A percentile compares a stretch with the other conserved stretches of the same genome.
Evolutionary conservation across 2,113 vertebrate genomes (phyloP).

Genomic region (Jacana jacana): DNA sequence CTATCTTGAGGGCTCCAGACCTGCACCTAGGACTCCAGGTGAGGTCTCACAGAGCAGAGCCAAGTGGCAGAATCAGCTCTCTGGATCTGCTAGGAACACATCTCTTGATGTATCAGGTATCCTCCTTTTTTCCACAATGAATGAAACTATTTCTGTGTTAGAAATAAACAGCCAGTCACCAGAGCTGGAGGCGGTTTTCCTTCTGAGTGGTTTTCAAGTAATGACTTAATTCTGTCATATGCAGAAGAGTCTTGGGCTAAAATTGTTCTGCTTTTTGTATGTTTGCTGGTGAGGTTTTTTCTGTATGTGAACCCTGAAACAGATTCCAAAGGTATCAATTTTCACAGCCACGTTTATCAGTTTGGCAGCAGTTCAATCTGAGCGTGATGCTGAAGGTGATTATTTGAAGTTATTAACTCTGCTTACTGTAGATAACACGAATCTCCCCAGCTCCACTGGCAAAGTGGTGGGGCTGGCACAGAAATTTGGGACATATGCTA

Average conservation of each 20-base stretch:
- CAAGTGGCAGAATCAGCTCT: too few species aligned
- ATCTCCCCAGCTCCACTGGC: not conserved
- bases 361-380: slow-evolving; percentile 34
- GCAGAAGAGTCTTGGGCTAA: not conserved
- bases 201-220: not conserved
- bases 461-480: not conserved
- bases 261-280: not conserved
- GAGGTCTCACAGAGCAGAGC: too few species aligned
- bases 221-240: not conserved
- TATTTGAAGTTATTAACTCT: slow-evolving; percentile 24
- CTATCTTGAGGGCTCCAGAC: too few species aligned
- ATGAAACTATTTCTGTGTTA: not conserved
- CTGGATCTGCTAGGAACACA: too few species aligned
- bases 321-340: slow-evolving; percentile 31
- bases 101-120: too few species aligned
- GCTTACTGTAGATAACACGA: not conserved
- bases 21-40: too few species aligned
- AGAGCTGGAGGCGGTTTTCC: not conserved
- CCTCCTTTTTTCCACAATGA: not conserved
- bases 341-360: slow-evolving; percentile 11
- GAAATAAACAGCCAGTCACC: not conserved
- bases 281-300: not conserved
- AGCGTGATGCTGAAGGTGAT: slow-evolving; percentile 32
- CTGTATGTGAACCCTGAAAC: not conserved
- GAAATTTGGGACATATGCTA: not conserved